Base-by-base conservation (phyloP, 2,113 vertebrate genomes). In the Rhinichthys klamathensis region DNA sequence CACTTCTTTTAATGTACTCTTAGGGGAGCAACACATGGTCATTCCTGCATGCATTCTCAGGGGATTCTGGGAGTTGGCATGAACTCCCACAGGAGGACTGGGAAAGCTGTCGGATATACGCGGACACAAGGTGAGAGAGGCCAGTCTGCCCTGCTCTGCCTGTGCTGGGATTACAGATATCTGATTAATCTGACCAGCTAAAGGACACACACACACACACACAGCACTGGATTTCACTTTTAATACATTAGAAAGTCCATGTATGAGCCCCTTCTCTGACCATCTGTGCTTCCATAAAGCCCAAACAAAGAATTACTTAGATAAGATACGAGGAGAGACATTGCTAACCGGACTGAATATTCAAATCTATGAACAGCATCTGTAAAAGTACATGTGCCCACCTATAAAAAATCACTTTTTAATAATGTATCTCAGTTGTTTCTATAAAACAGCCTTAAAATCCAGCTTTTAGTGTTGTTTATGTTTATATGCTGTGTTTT, bases 131-230 rank as follows among this genome's bases (percentile, higher is more conserved):
- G 25, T 51, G 73, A 41, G 56, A 89, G 56, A 88, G 69, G 77
- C 87, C 46, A 27, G 78, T 49, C 58, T 85, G 85, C 85, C 75
- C 51, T 83, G 85, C 56, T 67, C 38, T 58, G 88, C 75, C 89
- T 91, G 88, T 90, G n/a, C 65, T 89, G 89, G 93, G 94, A 95
- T 95, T 95, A 95, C 84, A 85, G 91, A 94, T 94, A 95, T 93
- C 92, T 95, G 94, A 94, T 95, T 95, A 95, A 94, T 95, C 94
- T 94, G 92, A 93, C 92, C 90, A 91, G 94, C 92, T 91, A 92
- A 93, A 93, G 93, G 90, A 92, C 82, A 80, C 90, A 91, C 38
- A 41, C 38, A 41, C 38, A 41, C 41, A 41, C 41, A 41, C 41
- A 41, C 41, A n/a, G 32, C 89, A 88, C 87, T 88, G 90, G 90